Evolutionary conservation across 2,797 vertebrate species (phyloP).

Genomic region (Mallotus villosus): DNA sequence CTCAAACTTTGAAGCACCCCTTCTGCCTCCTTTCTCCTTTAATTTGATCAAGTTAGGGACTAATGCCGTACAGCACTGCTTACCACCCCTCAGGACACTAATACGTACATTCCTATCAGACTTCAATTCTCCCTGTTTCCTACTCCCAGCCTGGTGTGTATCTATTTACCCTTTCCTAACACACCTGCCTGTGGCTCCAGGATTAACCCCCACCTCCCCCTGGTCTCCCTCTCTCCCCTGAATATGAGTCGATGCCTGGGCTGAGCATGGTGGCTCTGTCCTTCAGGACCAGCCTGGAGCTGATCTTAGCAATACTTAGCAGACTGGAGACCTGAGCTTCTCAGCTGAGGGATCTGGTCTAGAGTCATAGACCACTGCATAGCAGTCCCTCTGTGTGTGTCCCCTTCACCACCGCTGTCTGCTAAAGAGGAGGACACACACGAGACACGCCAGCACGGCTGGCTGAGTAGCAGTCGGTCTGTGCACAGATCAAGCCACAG

Average conservation of each 20-base stretch:
- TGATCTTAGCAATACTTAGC: slow-evolving; percentile 58
- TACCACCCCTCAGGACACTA: slow-evolving; percentile 62
- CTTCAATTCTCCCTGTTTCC: slow-evolving; percentile 78
- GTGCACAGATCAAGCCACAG: slow-evolving; percentile 44
- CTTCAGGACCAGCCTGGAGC: slow-evolving; percentile 68
- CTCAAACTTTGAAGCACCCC: slow-evolving; percentile 54
- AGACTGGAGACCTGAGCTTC: not conserved
- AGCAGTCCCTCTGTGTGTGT: not conserved
- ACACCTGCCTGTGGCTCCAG: slow-evolving; percentile 71
- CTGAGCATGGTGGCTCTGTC: slow-evolving; percentile 63
- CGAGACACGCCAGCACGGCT: slow-evolving; percentile 39
- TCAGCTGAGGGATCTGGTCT: not conserved
- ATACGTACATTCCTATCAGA: slow-evolving; percentile 67
- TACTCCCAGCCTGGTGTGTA: slow-evolving; percentile 67
- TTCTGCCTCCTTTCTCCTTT: slow-evolving; percentile 48
- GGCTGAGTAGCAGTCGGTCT: slow-evolving; percentile 28
- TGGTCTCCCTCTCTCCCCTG: slow-evolving; percentile 24
- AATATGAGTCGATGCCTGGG: slow-evolving; percentile 64
- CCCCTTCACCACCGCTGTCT: not conserved
- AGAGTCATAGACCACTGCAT: not conserved
- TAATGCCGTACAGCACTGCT: slow-evolving; percentile 66
- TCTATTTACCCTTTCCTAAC: slow-evolving; percentile 80
- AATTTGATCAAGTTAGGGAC: slow-evolving; percentile 71
- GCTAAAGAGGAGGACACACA: slow-evolving; percentile 6
- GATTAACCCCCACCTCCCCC: slow-evolving; percentile 59